phyloP scores from a whole-genome alignment of 2,888 invertebrate species.

The Diplolepis rosae region DNA sequence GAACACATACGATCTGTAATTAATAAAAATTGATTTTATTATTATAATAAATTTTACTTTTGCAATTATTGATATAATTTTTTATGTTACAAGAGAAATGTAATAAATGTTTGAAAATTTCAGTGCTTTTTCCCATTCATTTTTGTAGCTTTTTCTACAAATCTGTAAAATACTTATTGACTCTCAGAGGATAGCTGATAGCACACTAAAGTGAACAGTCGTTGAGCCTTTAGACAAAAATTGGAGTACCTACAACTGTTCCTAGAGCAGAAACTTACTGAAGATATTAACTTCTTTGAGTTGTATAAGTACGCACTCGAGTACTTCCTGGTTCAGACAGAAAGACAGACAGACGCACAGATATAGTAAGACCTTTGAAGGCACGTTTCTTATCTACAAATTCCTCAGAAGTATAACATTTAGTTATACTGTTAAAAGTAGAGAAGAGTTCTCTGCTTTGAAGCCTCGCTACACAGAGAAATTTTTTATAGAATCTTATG shows the following conservation, averaged over 20 bases:
- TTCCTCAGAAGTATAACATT: slow-evolving; percentile 23
- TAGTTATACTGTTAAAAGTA: not conserved
- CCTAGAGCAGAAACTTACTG: slow-evolving; percentile 25
- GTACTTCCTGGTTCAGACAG: slow-evolving; percentile 34
- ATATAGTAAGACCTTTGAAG: slow-evolving; percentile 36
- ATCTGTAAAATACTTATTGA: not conserved
- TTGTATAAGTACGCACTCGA: slow-evolving; percentile 46
- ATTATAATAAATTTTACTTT: too few species aligned
- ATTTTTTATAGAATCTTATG: too few species aligned
- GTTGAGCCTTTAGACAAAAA: not conserved
- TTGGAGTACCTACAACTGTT: slow-evolving; percentile 15
- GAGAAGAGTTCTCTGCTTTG: too few species aligned
- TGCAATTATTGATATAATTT: too few species aligned
- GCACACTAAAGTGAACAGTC: not conserved
- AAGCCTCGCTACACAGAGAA: too few species aligned
- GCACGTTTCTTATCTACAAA: slow-evolving; percentile 37
- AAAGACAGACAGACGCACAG: not conserved
- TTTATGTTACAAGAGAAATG: too few species aligned
- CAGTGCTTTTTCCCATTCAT: not conserved
- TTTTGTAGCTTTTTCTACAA: not conserved
- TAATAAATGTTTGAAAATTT: not conserved
- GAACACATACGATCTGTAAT: too few species aligned
- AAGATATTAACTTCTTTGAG: slow-evolving; percentile 48
- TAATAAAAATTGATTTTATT: too few species aligned
- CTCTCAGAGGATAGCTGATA: not conserved